Evolutionary conservation across 2,113 vertebrate genomes (phyloP).

Genomic region (Lampris megalopsis): DNA sequence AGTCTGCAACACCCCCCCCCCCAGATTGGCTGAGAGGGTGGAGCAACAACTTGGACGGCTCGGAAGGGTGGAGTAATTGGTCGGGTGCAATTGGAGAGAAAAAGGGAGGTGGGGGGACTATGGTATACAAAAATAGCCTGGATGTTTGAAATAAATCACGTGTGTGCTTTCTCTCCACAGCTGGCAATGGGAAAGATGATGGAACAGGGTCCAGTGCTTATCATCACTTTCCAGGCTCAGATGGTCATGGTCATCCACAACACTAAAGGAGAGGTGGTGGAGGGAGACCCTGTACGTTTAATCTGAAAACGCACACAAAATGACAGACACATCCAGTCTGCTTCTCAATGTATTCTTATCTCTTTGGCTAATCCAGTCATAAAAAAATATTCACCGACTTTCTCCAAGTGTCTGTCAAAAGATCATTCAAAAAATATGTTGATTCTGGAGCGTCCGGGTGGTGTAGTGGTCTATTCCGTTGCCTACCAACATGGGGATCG

Average conservation of each 20-base stretch:
- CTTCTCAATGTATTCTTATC: background rate
- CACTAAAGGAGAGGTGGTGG: slow-evolving; percentile 90
- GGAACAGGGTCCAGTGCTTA: slow-evolving; percentile 96
- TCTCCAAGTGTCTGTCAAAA: background rate
- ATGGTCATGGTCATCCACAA: slow-evolving; percentile 92
- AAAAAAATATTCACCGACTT: background rate
- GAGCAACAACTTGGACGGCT: no score
- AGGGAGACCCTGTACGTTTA: slow-evolving; percentile 92
- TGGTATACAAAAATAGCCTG: no score
- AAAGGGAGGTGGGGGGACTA: no score
- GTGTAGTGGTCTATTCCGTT: no score
- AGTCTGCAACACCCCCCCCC: no score
- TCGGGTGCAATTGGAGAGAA: no score
- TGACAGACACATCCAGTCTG: background rate
- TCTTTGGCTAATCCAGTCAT: background rate
- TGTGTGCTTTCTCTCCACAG: slow-evolving; percentile 69
- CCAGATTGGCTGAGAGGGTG: no score
- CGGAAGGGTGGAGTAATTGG: no score
- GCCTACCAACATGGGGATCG: no score
- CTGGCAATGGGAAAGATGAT: slow-evolving; percentile 99
- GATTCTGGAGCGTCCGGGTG: no score
- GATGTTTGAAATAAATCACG: no score
- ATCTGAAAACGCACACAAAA: background rate
- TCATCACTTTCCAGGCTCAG: slow-evolving; percentile 98
- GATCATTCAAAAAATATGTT: background rate